A percentile compares a stretch with the other conserved stretches of the same genome.
Conservation (phyloP, 2,888 invertebrate species). For the Caradrina kadenii region DNA sequence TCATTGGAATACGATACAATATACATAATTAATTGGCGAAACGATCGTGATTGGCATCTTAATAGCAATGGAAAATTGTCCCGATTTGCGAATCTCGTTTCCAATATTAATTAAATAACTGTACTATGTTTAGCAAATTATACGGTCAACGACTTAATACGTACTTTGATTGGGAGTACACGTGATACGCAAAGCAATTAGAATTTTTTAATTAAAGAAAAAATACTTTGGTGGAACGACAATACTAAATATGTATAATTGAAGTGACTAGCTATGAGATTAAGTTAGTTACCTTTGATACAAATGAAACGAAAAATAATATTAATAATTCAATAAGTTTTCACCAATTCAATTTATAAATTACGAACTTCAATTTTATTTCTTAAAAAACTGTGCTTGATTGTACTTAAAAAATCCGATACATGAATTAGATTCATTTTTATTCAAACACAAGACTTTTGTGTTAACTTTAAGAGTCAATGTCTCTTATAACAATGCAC, state of each 20-base stretch:
- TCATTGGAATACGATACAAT: slow-evolving; percentile 15
- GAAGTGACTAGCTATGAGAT: too few relatives aligned
- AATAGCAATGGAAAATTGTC: slow-evolving; percentile 24
- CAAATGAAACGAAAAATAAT: too few relatives aligned
- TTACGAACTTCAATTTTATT: neutral
- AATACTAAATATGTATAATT: too few relatives aligned
- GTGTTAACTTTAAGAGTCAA: slow-evolving; percentile 57
- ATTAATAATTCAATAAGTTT: too few relatives aligned
- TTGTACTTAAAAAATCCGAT: slow-evolving; percentile 16
- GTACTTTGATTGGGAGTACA: neutral
- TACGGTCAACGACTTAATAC: neutral
- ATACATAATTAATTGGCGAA: slow-evolving; percentile 4
- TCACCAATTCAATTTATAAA: too few relatives aligned
- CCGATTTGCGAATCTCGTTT: slow-evolving; percentile 11
- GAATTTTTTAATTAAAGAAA: neutral
- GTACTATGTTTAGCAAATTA: slow-evolving; percentile 14
- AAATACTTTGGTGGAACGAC: neutral
- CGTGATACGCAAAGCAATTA: neutral
- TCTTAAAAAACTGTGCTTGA: slow-evolving; percentile 2
- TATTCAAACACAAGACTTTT: slow-evolving; percentile 49
- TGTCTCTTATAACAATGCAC: slow-evolving; percentile 57
- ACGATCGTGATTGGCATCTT: slow-evolving; percentile 34
- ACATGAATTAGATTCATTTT: slow-evolving; percentile 53
- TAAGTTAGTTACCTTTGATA: too few relatives aligned
- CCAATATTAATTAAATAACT: slow-evolving; percentile 33